phyloP scores from a whole-genome alignment of 2,113 vertebrate genomes.

The Sander lucioperca region DNA sequence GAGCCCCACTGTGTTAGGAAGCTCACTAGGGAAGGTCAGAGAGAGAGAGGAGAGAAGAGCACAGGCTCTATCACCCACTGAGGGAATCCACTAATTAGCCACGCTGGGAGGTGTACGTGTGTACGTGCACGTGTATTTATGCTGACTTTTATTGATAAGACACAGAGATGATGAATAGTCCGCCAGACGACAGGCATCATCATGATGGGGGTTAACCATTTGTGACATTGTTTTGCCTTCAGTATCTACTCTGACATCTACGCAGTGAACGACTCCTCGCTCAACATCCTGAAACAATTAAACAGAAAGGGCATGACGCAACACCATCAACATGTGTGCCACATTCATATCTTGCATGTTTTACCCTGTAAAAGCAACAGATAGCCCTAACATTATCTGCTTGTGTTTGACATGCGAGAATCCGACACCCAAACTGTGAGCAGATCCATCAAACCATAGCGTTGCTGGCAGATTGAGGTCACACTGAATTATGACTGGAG shows the following conservation, averaged over 20 bases:
- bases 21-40: slow-evolving; percentile 78
- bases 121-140: slow-evolving; percentile 2
- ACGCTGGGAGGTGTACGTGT: slow-evolving; percentile 62
- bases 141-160: slow-evolving; percentile 72
- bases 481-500: slow-evolving; percentile 86
- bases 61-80: slow-evolving; percentile 63
- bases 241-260: slow-evolving; percentile 26
- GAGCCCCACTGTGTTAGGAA: slow-evolving; percentile 70
- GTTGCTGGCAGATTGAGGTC: slow-evolving; percentile 87
- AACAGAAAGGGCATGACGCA: slow-evolving; percentile 20
- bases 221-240: slow-evolving; percentile 62
- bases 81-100: slow-evolving; percentile 80
- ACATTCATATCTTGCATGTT: slow-evolving; percentile 54
- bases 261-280: background rate
- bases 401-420: slow-evolving; percentile 78
- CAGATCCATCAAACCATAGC: slow-evolving; percentile 81
- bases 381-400: slow-evolving; percentile 76
- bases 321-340: background rate
- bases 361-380: slow-evolving; percentile 68
- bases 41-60: slow-evolving; percentile 58
- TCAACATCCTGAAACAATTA: slow-evolving; percentile 23
- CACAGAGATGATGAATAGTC: slow-evolving; percentile 54
- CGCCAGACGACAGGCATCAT: slow-evolving; percentile 45
- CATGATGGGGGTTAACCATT: slow-evolving; percentile 62
- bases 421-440: slow-evolving; percentile 76